phyloP scores from a whole-genome alignment of 1,140 invertebrate species.

The Dreissena polymorpha region DNA sequence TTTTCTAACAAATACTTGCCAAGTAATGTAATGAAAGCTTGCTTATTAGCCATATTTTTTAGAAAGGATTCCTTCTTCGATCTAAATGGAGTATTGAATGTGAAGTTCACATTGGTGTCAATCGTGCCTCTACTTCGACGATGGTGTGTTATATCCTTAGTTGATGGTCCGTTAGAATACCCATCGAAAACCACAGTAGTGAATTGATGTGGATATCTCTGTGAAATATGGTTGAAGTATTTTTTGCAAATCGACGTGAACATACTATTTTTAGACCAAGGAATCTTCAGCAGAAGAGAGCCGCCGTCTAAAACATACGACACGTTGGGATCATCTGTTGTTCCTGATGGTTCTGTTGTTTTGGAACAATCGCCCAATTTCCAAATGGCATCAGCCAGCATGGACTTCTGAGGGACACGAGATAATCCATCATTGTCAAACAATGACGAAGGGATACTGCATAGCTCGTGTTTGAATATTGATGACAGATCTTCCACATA shows the following conservation, averaged over 20 bases:
- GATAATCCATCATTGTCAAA: constrained; percentile 55
- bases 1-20: constrained; percentile 25
- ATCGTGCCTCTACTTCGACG: constrained; percentile 29
- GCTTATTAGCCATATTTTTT: constrained; percentile 55
- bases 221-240: constrained; percentile 25
- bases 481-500: neutral
- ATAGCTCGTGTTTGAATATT: constrained; percentile 56
- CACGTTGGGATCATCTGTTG: neutral
- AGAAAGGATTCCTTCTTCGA: constrained; percentile 54
- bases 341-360: no score
- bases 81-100: constrained; percentile 13
- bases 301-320: constrained; percentile 61
- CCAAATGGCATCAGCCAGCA: constrained; percentile 58
- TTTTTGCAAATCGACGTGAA: constrained; percentile 24
- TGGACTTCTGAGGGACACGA: constrained; percentile 45
- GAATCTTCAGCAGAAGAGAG: constrained; percentile 44
- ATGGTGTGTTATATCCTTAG: constrained; percentile 43
- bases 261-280: constrained; percentile 39
- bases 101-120: constrained; percentile 25
- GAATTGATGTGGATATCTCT: constrained; percentile 13
- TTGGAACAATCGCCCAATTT: constrained; percentile 10
- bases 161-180: constrained; percentile 42
- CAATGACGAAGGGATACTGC: constrained; percentile 47
- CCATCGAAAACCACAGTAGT: constrained; percentile 45
- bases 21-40: constrained; percentile 53